Evolutionary conservation across 2,797 vertebrate genomes (phyloP), one percentile per base, ranked within the genome.

Genomic region (Amphiprion clarkii): DNA sequence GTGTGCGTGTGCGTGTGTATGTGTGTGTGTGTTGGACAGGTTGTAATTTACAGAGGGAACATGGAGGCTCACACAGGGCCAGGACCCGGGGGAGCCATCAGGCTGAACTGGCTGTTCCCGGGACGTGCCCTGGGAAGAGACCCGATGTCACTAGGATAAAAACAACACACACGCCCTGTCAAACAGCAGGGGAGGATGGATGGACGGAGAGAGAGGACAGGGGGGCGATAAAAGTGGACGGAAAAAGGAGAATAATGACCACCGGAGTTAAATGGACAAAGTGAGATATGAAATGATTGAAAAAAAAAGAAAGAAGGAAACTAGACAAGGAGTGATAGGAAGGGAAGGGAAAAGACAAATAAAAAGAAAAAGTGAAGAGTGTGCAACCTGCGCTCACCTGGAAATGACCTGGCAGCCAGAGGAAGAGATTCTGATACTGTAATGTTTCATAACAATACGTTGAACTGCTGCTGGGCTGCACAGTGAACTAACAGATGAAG

Each of bases 81-180:
- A 79, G 79, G 76, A 82, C 93, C 86, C 92, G 36, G 48, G 89
- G 87, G 93, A 86, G 83, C 76, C 81, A 87, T 89, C 86, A 93
- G 71, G 81, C 84, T 81, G 86, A 89, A 90, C 87, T 75, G 31
- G 44, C 81, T 79, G 79, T 82, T 89, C 84, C 88, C 81, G 76
- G 89, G 88, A 92, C 85, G 84, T 92, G 93, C 90, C 93, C 92
- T 88, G 87, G 91, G 89, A 94, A 93, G 90, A 93, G 87, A 93
- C 92, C 89, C 81, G 53, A 84, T 94, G 90, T 92, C 92, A 90
- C 87, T 89, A 23, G 56, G 81, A 92, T 89, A 92, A 93, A 91
- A 93, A 92, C 91, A 94, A 93, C 89, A 90, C 86, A 89, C 85
- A 92, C 87, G 67, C 91, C 89, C 90, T 91, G 89, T 91, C 90